Percentiles rank a stretch among this genome's conserved stretches.
Evolutionary conservation across 2,797 vertebrate genomes (phyloP).

Genomic region (Lutjanus argentimaculatus): DNA sequence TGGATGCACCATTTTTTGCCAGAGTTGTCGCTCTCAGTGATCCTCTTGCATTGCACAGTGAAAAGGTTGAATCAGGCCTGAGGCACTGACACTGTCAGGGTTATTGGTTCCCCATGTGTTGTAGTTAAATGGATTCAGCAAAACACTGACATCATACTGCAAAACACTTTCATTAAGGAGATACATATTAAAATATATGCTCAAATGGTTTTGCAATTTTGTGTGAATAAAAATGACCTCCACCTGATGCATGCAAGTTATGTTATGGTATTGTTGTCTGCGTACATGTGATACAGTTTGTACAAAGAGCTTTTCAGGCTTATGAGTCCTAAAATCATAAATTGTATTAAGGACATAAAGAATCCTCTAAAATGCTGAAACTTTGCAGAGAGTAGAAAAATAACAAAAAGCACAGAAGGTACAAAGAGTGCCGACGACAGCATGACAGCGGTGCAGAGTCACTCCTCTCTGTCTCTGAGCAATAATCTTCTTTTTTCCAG

Average conservation of each 20-base stretch:
- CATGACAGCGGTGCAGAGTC: slow-evolving; percentile 5
- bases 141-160: neutral
- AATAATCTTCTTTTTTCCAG: slow-evolving; percentile 17
- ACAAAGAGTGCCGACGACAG: slow-evolving; percentile 18
- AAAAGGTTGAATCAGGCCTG: neutral
- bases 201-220: neutral
- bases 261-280: neutral
- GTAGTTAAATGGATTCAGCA: neutral
- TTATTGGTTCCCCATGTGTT: neutral
- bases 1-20: too few relatives aligned
- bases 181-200: neutral
- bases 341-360: neutral
- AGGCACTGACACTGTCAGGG: neutral
- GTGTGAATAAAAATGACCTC: neutral
- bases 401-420: slow-evolving; percentile 5
- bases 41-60: neutral
- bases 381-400: slow-evolving; percentile 4
- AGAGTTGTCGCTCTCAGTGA: neutral
- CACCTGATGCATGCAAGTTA: neutral
- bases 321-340: neutral
- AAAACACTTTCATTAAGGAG: too few relatives aligned
- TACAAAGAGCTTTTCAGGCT: neutral
- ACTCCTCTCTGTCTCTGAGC: slow-evolving; percentile 10
- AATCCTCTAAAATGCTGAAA: neutral
- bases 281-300: neutral